Evolutionary conservation across 2,888 invertebrate species (phyloP).

Genomic region (Oscheius sp.): DNA sequence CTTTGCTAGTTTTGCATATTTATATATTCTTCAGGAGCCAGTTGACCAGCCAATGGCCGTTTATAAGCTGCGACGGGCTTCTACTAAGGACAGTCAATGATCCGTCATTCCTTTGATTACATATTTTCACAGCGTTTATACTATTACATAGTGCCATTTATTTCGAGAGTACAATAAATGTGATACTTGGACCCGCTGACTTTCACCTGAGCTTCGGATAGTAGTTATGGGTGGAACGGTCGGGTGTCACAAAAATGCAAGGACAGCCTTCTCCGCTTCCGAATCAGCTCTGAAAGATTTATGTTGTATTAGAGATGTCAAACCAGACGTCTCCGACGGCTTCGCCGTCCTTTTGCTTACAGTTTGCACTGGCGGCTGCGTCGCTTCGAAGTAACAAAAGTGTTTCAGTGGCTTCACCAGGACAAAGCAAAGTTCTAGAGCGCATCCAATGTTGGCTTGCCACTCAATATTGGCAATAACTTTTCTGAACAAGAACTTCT

Average conservation of each 20-base stretch:
- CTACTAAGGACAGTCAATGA: slow-evolving; percentile 32
- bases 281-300: background rate
- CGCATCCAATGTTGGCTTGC: no score
- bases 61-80: slow-evolving; percentile 35
- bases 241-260: slow-evolving; percentile 6
- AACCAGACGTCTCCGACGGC: no score
- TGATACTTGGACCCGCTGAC: slow-evolving; percentile 7
- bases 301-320: background rate
- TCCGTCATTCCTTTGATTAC: slow-evolving; percentile 16
- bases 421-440: no score
- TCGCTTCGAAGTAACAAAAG: no score
- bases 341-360: no score
- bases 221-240: background rate
- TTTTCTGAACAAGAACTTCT: no score
- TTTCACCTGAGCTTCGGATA: background rate
- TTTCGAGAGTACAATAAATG: slow-evolving; percentile 25
- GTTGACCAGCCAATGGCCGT: slow-evolving; percentile 37
- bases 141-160: slow-evolving; percentile 27
- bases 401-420: no score
- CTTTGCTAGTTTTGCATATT: slow-evolving; percentile 4
- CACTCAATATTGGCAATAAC: no score
- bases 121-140: slow-evolving; percentile 17
- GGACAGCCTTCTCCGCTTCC: slow-evolving; percentile 15
- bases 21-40: slow-evolving; percentile 23
- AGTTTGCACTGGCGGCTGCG: no score